Evolutionary conservation across 2,113 vertebrate species (phyloP), one percentile per base, ranked within the genome.

Genomic region (Physeter macrocephalus): DNA sequence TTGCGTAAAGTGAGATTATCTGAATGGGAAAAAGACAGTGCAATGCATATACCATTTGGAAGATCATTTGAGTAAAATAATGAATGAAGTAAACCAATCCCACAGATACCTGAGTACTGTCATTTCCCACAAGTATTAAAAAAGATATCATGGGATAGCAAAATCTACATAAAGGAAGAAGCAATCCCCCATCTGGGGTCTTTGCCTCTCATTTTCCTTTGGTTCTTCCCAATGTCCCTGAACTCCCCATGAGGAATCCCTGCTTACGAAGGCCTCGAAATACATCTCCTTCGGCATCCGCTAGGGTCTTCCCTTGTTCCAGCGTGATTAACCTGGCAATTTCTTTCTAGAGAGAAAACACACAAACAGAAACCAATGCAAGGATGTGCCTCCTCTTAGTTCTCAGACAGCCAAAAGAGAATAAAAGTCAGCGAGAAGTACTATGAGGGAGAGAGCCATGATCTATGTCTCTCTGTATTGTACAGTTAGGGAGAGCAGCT

Each of bases 261-360:
- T 98, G 97, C 99, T 99, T 99, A 99, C 99, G 99, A 97, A 99
- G 99, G 98, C 99, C 99, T 98, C 99, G 99, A 98, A 99, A 99
- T 66, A 99, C 99, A 94, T 99, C 99, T 93, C 99, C 99, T 97
- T 99, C 99, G 83, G 99, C 99, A 97, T 99, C 99, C 87, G 99
- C 99, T 95, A 99, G 98, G 69, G 99, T 99, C 98, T 99, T 99
- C 49, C 99, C 99, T 98, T 99, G 99, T 95, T 99, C 99, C 97
- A 99, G 87, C 0, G 99, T 99, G 97, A 99, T 99, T 90, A 99
- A 94, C 96, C 98, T 99, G 90, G 99, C 99, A 88, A 99, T 99
- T 98, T 99, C 99, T 99, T 99, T 99, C 99, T 99, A 98, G 54
- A 98, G 97, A 99, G 97, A 98, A 98, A 98, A 97, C 75, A 97